Evolutionary conservation across 2,113 vertebrate species (phyloP).

Genomic region (Carettochelys insculpta): DNA sequence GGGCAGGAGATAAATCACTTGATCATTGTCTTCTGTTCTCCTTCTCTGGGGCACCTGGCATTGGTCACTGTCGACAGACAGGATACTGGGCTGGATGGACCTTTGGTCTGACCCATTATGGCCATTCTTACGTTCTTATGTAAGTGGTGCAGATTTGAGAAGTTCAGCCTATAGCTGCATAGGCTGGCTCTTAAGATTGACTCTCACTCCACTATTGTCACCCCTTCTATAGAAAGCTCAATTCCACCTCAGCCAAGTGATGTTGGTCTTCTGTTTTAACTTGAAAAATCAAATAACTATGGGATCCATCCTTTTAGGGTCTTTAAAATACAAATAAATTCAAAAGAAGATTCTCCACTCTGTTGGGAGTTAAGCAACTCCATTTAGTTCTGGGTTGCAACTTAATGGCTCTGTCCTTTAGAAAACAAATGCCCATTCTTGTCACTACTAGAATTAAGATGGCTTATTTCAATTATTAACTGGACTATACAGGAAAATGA

Average conservation of each 20-base stretch:
- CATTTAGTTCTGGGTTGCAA: slow-evolving; percentile 5
- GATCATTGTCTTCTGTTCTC: no score
- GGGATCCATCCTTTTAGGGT: background rate
- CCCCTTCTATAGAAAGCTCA: background rate
- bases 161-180: no score
- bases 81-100: no score
- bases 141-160: no score
- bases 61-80: no score
- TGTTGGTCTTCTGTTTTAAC: background rate
- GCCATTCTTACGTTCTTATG: no score
- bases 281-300: slow-evolving; percentile 22
- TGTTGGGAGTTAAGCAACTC: background rate
- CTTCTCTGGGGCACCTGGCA: no score
- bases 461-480: slow-evolving; percentile 16
- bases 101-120: no score
- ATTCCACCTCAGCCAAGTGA: background rate
- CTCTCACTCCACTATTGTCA: background rate
- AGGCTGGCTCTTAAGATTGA: background rate
- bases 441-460: background rate
- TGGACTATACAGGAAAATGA: slow-evolving; percentile 28
- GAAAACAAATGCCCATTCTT: slow-evolving; percentile 27
- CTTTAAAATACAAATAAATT: no score
- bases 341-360: slow-evolving; percentile 30
- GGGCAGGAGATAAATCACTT: no score
- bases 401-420: background rate